A percentile compares a stretch with the other conserved stretches of the same genome.
Evolutionary conservation across 2,888 invertebrate species (phyloP).

Genomic region (Lepas anatifera): DNA sequence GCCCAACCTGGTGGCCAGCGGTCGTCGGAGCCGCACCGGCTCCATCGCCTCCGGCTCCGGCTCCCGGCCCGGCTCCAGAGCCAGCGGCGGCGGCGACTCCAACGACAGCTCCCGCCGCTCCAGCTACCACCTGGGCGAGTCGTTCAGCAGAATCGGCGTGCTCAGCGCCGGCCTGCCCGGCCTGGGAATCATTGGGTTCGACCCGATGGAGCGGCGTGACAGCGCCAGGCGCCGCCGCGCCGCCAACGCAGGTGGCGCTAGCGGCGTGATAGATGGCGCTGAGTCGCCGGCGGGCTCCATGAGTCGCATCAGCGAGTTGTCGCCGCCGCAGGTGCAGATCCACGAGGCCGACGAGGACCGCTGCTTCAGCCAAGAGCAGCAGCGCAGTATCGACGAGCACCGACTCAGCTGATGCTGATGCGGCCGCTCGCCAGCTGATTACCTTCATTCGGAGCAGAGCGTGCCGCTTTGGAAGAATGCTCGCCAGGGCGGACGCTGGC

Average conservation of each 20-base stretch:
- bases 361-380: too few relatives aligned
- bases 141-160: conserved; percentile 7
- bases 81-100: background rate
- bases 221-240: background rate
- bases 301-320: background rate
- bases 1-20: background rate
- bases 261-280: too few relatives aligned
- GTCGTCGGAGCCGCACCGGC: conserved; percentile 6
- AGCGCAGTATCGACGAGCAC: too few relatives aligned
- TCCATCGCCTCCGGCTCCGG: background rate
- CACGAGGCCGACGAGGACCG: background rate
- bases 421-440: background rate
- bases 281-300: background rate
- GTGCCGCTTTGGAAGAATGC: too few relatives aligned
- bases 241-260: background rate
- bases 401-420: background rate
- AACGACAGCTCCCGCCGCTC: conserved; percentile 3
- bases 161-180: conserved; percentile 12
- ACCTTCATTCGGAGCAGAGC: background rate
- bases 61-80: background rate
- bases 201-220: background rate
- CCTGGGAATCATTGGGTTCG: background rate
- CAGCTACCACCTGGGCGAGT: conserved; percentile 7
- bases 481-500: too few relatives aligned
- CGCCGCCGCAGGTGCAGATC: conserved; percentile 8